Evolutionary conservation across 2,888 invertebrate genomes (phyloP).

Genomic region (Ferdinandea cuprea): DNA sequence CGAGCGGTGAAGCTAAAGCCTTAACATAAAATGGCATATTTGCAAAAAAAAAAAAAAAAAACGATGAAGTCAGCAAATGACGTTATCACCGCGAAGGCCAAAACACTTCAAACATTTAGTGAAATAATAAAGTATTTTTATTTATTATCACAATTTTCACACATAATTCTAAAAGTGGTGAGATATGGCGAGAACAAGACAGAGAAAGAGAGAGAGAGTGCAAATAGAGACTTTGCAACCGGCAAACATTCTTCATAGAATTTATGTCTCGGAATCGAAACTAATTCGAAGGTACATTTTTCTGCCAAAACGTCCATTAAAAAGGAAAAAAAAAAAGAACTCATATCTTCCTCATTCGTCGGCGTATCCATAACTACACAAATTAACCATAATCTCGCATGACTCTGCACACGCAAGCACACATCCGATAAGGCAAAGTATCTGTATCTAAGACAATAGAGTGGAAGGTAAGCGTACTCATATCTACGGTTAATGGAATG

Average conservation of each 20-base stretch:
- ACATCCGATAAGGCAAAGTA: constrained; percentile 3
- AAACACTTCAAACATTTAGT: constrained; percentile 12
- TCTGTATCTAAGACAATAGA: constrained; percentile 19
- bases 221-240: too few species aligned
- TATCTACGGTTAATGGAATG: not conserved
- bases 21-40: constrained; percentile 20
- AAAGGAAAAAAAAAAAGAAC: too few species aligned
- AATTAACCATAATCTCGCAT: constrained; percentile 39
- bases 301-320: constrained; percentile 38
- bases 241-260: too few species aligned
- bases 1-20: constrained; percentile 16
- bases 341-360: constrained; percentile 17
- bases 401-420: constrained; percentile 43
- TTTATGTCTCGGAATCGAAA: too few species aligned
- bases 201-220: too few species aligned
- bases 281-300: not conserved
- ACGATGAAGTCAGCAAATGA: constrained; percentile 26
- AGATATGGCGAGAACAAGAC: too few species aligned
- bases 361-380: constrained; percentile 18
- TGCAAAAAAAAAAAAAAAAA: constrained; percentile 4
- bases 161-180: constrained; percentile 54
- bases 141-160: too few species aligned
- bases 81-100: constrained; percentile 24
- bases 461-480: constrained; percentile 7
- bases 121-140: constrained; percentile 40